phyloP scores from a whole-genome alignment of 2,797 vertebrate species.

The Lutjanus argentimaculatus region DNA sequence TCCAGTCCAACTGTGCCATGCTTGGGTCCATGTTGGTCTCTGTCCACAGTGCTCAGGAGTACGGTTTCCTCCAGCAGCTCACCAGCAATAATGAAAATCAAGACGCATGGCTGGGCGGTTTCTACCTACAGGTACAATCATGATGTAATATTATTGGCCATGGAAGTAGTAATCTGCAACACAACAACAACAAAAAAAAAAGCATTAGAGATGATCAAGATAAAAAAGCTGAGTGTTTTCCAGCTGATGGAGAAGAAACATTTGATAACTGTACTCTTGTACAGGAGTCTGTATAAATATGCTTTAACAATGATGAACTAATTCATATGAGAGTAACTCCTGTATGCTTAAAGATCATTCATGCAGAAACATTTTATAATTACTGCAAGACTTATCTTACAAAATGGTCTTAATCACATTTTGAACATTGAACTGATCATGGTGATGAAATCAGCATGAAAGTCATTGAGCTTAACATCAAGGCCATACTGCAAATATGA shows the following conservation, averaged over 20 bases:
- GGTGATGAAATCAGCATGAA: conserved; percentile 29
- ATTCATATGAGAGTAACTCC: not conserved
- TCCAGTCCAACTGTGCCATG: conserved; percentile 19
- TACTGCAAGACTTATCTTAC: not conserved
- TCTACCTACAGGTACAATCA: conserved; percentile 41
- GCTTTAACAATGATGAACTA: not conserved
- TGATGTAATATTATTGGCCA: not conserved
- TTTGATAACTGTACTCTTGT: not conserved
- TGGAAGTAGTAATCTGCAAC: not conserved
- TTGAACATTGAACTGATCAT: not conserved
- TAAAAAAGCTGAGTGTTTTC: not conserved
- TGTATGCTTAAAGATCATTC: not conserved
- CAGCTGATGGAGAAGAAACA: no score
- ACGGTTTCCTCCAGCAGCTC: conserved; percentile 40
- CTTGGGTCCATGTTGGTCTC: conserved; percentile 26
- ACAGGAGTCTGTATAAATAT: not conserved
- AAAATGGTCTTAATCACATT: not conserved
- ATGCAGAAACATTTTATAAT: not conserved
- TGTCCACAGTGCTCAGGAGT: conserved; percentile 26
- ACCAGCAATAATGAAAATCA: not conserved
- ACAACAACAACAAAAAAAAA: conserved; percentile 3
- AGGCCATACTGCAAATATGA: not conserved
- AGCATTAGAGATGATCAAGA: not conserved
- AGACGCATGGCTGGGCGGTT: conserved; percentile 30
- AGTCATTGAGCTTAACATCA: not conserved